These are phyloP conservation scores for Hypselothyrea guttata DNA, from an alignment of 2,888 invertebrate species.

Conservation along the genomic window DNA sequence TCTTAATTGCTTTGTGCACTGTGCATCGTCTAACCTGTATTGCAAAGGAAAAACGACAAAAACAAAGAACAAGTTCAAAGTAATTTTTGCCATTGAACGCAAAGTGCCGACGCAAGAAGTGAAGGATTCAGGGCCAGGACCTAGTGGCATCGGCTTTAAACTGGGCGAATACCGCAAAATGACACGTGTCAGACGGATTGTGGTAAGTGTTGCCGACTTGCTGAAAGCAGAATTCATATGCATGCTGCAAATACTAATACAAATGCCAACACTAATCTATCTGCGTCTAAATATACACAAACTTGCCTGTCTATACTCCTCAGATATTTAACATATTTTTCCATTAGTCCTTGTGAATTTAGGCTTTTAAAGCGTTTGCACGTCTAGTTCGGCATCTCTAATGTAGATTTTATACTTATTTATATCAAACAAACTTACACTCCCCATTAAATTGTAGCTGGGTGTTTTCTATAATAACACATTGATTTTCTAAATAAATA, in stretches of 20 bases:
- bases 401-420: slow-evolving; percentile 57
- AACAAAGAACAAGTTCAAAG: neutral
- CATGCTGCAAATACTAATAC: slow-evolving; percentile 7
- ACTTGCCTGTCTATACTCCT: slow-evolving; percentile 14
- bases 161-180: slow-evolving; percentile 73
- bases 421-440: too few relatives aligned
- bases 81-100: slow-evolving; percentile 6
- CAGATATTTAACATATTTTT: slow-evolving; percentile 38
- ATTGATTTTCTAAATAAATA: too few relatives aligned
- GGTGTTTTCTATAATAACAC: too few relatives aligned
- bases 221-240: too few relatives aligned
- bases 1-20: slow-evolving; percentile 6
- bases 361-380: slow-evolving; percentile 67
- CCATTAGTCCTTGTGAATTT: slow-evolving; percentile 27
- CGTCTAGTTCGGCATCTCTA: slow-evolving; percentile 34
- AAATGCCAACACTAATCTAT: slow-evolving; percentile 2
- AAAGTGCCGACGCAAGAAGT: slow-evolving; percentile 43
- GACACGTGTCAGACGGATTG: slow-evolving; percentile 79
- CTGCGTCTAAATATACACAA: slow-evolving; percentile 14
- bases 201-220: slow-evolving; percentile 63
- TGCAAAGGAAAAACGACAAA: neutral
- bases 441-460: too few relatives aligned
- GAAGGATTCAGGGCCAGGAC: neutral
- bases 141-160: slow-evolving; percentile 50
- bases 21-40: neutral